These are phyloP conservation scores for Volucella inflata DNA, from an alignment of 2,888 invertebrate genomes.

Conservation along the genomic window DNA sequence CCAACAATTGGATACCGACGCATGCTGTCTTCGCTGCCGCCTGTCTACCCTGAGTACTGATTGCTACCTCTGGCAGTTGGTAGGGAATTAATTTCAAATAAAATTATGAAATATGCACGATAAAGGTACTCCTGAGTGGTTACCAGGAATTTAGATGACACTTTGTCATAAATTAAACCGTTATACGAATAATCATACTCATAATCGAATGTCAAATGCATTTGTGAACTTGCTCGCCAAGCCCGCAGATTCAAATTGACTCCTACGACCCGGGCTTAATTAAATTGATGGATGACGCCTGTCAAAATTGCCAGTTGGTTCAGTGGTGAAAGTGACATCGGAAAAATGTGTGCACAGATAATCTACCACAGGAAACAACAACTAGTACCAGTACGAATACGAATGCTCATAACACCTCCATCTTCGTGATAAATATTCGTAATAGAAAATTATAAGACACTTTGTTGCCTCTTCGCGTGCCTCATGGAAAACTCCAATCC, in stretches of 20 bases:
- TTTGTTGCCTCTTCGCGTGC: too few relatives aligned
- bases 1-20: slow-evolving; percentile 24
- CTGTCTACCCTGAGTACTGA: not conserved
- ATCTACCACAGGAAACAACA: slow-evolving; percentile 13
- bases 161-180: slow-evolving; percentile 51
- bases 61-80: slow-evolving; percentile 19
- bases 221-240: slow-evolving; percentile 59
- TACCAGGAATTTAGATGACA: slow-evolving; percentile 23
- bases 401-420: slow-evolving; percentile 34
- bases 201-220: slow-evolving; percentile 52
- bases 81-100: slow-evolving; percentile 46
- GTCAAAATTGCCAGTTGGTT: slow-evolving; percentile 23
- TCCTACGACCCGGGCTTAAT: slow-evolving; percentile 37
- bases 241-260: slow-evolving; percentile 39
- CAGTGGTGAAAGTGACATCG: slow-evolving; percentile 65
- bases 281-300: slow-evolving; percentile 23
- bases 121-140: slow-evolving; percentile 15
- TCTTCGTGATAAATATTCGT: slow-evolving; percentile 48
- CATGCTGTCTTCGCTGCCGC: slow-evolving; percentile 36
- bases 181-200: not conserved
- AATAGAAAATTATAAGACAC: slow-evolving; percentile 27
- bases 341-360: slow-evolving; percentile 44
- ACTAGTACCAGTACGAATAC: too few relatives aligned
- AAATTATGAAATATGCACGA: slow-evolving; percentile 44
- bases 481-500: slow-evolving; percentile 36